phyloP scores from a whole-genome alignment of 2,888 invertebrate species.

The Drosophila picticornis region DNA sequence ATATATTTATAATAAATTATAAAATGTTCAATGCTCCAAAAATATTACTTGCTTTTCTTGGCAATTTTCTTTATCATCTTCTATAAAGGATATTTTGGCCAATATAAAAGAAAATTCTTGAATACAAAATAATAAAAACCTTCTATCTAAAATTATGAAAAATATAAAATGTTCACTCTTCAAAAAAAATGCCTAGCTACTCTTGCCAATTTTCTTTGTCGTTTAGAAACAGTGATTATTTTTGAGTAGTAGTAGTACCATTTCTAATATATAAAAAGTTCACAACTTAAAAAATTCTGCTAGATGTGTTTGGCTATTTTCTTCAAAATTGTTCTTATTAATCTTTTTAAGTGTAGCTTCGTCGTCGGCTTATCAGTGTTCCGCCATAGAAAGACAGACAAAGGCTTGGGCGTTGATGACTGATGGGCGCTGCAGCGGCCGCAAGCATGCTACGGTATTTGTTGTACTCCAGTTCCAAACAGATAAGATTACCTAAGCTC shows the following conservation, averaged over 20 bases:
- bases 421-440: conserved; percentile 61
- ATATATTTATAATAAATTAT: not conserved
- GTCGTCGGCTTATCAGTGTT: conserved; percentile 57
- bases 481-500: conserved; percentile 71
- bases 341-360: not conserved
- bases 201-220: not conserved
- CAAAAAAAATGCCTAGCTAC: fast-evolving
- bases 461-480: conserved; percentile 30
- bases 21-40: not conserved
- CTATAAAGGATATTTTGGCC: not conserved
- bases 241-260: not conserved
- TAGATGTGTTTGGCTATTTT: not conserved
- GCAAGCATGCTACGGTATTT: conserved; percentile 46
- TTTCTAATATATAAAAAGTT: not conserved
- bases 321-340: not conserved
- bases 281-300: not conserved
- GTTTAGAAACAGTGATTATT: fast-evolving
- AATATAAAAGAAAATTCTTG: not conserved
- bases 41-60: not conserved
- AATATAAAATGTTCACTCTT: not conserved
- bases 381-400: conserved; percentile 34
- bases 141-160: not conserved
- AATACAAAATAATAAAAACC: not conserved
- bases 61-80: not conserved
- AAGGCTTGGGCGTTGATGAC: conserved; percentile 68